Percentiles rank a stretch among this genome's conserved stretches.
phyloP scores from a whole-genome alignment of 2,888 invertebrate species.

The Amblyteles armatorius region DNA sequence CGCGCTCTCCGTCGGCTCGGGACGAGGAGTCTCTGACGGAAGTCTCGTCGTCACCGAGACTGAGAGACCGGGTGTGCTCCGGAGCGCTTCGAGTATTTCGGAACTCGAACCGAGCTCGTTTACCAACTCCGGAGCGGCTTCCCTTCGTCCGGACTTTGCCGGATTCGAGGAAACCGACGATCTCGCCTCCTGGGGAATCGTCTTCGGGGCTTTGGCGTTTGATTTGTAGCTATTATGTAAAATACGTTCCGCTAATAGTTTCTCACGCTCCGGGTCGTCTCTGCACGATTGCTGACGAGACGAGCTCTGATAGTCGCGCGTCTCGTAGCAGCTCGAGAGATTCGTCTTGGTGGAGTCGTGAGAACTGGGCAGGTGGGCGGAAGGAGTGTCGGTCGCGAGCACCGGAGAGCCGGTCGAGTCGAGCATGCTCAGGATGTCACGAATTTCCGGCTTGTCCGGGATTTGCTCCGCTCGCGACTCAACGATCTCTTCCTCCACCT shows the following conservation, averaged over 20 bases:
- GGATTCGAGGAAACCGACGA: background rate
- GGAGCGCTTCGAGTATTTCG: constrained; percentile 79
- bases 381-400: constrained; percentile 78
- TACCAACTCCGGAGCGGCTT: constrained; percentile 32
- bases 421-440: constrained; percentile 80
- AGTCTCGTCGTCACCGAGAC: constrained; percentile 78
- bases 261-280: constrained; percentile 32
- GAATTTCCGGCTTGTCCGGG: constrained; percentile 79
- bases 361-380: constrained; percentile 74
- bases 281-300: constrained; percentile 3
- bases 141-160: background rate
- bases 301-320: constrained; percentile 26
- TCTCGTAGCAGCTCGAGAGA: constrained; percentile 62
- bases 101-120: constrained; percentile 72
- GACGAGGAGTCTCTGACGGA: constrained; percentile 67
- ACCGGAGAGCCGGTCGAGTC: constrained; percentile 79
- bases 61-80: constrained; percentile 80
- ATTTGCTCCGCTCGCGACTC: constrained; percentile 82
- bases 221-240: constrained; percentile 12
- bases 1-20: constrained; percentile 72
- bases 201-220: background rate
- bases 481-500: constrained; percentile 81
- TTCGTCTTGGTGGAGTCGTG: constrained; percentile 71
- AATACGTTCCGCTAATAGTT: background rate
- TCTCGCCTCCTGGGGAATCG: background rate